These are phyloP conservation scores for Cryptoblepharus egeriae DNA, from an alignment of 2,797 vertebrate genomes.

Conservation along the genomic window DNA sequence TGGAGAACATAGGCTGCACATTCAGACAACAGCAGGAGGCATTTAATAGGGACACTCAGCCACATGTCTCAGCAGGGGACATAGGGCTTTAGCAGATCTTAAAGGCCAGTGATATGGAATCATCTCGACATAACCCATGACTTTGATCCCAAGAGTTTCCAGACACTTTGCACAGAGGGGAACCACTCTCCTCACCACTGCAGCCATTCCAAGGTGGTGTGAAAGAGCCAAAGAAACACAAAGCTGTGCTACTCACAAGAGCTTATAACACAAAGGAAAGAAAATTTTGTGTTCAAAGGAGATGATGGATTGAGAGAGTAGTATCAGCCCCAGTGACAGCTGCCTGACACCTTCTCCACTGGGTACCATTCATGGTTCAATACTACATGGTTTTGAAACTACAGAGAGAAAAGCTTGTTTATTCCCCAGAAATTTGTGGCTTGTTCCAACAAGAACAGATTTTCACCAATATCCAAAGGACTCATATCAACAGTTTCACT, in stretches of 20 bases:
- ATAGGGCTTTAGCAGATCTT: not conserved
- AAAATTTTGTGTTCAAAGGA: not conserved
- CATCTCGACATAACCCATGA: not conserved
- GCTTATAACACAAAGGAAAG: not conserved
- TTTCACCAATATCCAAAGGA: no score
- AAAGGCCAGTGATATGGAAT: not conserved
- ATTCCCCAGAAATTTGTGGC: not conserved
- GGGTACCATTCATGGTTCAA: constrained; percentile 1
- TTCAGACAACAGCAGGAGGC: not conserved
- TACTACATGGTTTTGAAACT: not conserved
- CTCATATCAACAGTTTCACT: no score
- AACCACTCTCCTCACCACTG: fast-evolving
- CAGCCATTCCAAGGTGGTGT: fast-evolving
- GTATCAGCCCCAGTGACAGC: not conserved
- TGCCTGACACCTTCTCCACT: not conserved
- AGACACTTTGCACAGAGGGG: not conserved
- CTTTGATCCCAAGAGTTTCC: constrained; percentile 10
- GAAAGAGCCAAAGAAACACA: fast-evolving
- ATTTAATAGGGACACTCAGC: not conserved
- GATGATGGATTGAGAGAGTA: fast-evolving
- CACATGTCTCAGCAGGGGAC: not conserved
- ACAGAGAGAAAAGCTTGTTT: not conserved
- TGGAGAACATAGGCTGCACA: not conserved
- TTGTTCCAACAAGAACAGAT: not conserved
- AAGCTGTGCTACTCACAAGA: fast-evolving